These are phyloP conservation scores for Pagetopsis macropterus DNA, from an alignment of 2,797 vertebrate genomes.

Conservation along the genomic window DNA sequence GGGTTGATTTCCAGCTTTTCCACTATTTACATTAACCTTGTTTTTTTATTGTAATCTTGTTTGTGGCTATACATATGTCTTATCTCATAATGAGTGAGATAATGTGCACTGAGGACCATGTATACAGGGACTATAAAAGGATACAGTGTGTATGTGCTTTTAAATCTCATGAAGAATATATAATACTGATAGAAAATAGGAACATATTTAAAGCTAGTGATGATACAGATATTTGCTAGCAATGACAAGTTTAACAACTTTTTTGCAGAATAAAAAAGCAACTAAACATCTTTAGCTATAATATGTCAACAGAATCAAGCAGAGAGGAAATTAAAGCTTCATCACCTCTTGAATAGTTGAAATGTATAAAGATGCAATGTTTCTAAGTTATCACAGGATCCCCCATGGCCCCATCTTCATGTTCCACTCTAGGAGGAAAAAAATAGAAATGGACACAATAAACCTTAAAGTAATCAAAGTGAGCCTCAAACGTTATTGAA, in stretches of 20 bases:
- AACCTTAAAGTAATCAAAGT: background rate
- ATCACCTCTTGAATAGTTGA: conserved; percentile 72
- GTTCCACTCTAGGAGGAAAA: conserved; percentile 58
- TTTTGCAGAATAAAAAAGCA: background rate
- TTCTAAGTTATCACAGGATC: conserved; percentile 76
- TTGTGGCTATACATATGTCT: background rate
- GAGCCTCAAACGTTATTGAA: background rate
- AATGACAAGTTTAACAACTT: conserved; percentile 1
- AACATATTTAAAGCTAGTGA: background rate
- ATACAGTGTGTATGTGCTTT: background rate
- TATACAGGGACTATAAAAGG: background rate
- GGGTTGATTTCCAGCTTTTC: background rate
- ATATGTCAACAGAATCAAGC: conserved; percentile 26
- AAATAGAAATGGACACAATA: conserved; percentile 9
- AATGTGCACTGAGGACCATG: background rate
- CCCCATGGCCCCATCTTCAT: conserved; percentile 76
- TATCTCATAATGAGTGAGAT: background rate
- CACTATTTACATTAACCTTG: background rate
- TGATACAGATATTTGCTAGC: conserved; percentile 3
- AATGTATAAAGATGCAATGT: conserved; percentile 61
- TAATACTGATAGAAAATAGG: background rate
- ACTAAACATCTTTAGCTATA: background rate
- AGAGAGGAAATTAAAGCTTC: conserved; percentile 13
- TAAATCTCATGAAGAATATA: background rate
- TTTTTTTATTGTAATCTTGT: background rate